Base-by-base conservation (phyloP, 2,888 invertebrate species). In the Thalpophila matura region DNA sequence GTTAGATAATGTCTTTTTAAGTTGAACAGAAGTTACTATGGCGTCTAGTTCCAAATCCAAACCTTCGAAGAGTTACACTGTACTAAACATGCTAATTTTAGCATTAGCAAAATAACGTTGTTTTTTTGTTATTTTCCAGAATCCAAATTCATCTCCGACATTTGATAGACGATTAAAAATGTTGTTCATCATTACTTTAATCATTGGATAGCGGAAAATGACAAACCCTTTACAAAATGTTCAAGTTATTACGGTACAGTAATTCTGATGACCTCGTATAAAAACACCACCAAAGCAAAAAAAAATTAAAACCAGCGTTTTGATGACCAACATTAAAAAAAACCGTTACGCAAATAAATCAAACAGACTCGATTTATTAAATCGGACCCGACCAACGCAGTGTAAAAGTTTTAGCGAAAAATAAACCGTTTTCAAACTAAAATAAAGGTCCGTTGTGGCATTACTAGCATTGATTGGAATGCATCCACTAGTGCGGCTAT, bases 321-420 rank as follows among this genome's bases (percentile, higher is more conserved):
- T 58, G 26, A 62, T 43, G 27, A 40, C 27, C 37, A 46, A 16
- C 59, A 50, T 60, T 66, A 61, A 60, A 70, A 53, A 59, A 68
- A 68, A 56, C 50, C 26, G 59, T 57, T 43, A 49, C 49, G 51
- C 20, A 31, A 16, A 73, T 80, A 74, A 69, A 77, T 77, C 80
- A 77, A 59, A 68, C 22, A 42, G 42, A 45, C 51, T 55, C 57
- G 66, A 75, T 80, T 78, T 74, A 72, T 55, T 73, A 70, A 79
- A 80, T 58, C 54, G 55, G 35, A 61, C 59, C 56, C 40, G 55
- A 35, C 49, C 43, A 49, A 65, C 62, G 55, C 56, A 54, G 73
- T 53, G 64, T 67, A 67, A 69, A 73, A 70, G 60, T 73, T 79
- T 73, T 57, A 58, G 56, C 38, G 37, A 56, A 45, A 74, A 74